A percentile compares a stretch with the other conserved stretches of the same genome.
These are phyloP conservation scores for Stegana nigrithorax DNA, from an alignment of 2,888 invertebrate genomes.

Conservation along the genomic window DNA sequence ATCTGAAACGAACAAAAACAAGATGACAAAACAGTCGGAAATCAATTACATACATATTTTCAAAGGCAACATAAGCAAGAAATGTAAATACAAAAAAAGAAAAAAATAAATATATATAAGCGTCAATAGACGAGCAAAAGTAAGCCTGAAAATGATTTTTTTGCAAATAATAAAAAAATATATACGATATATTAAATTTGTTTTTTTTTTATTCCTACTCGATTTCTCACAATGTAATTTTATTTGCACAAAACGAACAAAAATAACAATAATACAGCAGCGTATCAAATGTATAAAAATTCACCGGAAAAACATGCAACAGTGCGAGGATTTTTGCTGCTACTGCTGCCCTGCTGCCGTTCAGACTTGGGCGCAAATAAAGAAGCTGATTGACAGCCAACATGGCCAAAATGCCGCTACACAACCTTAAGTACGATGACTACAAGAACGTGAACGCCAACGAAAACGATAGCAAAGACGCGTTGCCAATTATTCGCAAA, in stretches of 20 bases:
- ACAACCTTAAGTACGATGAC: background rate
- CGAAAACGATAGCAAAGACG: too few species aligned
- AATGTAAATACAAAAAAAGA: slow-evolving; percentile 1
- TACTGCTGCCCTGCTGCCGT: background rate
- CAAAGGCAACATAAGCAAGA: background rate
- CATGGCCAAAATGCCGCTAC: background rate
- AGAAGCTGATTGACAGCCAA: slow-evolving; percentile 3
- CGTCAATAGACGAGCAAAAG: too few species aligned
- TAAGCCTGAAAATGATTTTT: too few species aligned
- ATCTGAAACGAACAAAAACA: slow-evolving; percentile 49
- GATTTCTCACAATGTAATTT: slow-evolving; percentile 5
- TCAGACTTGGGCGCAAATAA: slow-evolving; percentile 1
- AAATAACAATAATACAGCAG: background rate
- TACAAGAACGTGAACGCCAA: background rate
- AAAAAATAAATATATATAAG: background rate
- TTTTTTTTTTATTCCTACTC: background rate
- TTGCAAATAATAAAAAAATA: too few species aligned
- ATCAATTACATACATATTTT: too few species aligned
- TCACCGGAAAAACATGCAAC: background rate
- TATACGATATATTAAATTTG: too few species aligned
- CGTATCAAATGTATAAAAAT: too few species aligned
- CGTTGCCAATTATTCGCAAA: slow-evolving; percentile 6
- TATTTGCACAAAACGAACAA: background rate
- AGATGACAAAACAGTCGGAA: background rate
- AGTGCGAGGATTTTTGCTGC: background rate